These are phyloP conservation scores for Peromyscus californicus DNA, from an alignment of 2,113 vertebrate species.

Conservation along the genomic window DNA sequence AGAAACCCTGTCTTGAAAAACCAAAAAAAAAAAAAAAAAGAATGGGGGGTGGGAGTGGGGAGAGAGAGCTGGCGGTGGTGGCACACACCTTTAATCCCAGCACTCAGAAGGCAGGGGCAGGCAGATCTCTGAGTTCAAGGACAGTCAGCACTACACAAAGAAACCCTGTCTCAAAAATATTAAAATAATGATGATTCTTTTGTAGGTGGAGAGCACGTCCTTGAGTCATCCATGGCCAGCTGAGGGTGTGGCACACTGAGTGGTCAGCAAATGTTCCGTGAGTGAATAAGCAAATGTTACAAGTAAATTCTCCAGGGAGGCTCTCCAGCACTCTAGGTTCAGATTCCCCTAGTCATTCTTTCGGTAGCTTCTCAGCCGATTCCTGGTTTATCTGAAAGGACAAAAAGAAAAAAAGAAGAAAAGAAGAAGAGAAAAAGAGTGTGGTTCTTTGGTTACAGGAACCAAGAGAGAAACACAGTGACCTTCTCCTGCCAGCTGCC, in stretches of 20 bases:
- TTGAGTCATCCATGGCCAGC: constrained; percentile 4
- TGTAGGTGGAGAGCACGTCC: neutral
- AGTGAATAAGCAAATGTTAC: constrained; percentile 47
- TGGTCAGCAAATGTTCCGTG: neutral
- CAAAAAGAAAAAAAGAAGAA: constrained; percentile 83
- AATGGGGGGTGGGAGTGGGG: neutral
- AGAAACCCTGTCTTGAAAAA: no score
- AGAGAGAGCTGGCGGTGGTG: neutral
- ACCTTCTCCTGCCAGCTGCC: constrained; percentile 80
- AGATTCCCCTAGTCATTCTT: constrained; percentile 30
- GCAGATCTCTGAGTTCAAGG: neutral
- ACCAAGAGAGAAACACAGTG: constrained; percentile 74
- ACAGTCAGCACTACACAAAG: neutral
- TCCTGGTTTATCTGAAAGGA: constrained; percentile 89
- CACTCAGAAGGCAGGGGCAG: neutral
- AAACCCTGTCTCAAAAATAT: neutral
- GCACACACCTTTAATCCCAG: neutral
- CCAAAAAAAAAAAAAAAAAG: no score
- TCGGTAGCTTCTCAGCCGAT: constrained; percentile 83
- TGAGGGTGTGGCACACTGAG: neutral
- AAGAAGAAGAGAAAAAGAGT: neutral
- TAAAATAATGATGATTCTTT: neutral
- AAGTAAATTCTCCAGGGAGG: constrained; percentile 37
- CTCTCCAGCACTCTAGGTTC: constrained; percentile 36
- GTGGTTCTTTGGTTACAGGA: constrained; percentile 84